Evolutionary conservation across 2,113 vertebrate genomes (phyloP), one percentile per base, ranked within the genome.

Genomic region (Sialia sialis): DNA sequence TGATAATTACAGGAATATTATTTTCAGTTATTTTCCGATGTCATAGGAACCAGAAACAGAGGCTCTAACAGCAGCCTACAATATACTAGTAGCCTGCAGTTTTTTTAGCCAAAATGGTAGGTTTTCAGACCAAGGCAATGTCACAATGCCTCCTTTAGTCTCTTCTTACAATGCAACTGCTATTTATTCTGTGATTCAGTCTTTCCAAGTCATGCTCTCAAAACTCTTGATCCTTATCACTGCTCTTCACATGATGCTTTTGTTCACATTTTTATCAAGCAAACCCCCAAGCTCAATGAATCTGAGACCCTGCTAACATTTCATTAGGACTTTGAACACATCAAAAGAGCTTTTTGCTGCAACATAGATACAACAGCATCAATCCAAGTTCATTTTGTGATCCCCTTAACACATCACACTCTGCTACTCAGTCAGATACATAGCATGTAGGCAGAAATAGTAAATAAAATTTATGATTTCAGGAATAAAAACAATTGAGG

Each of bases 151-250:
- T 43, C 36, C 30, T 60, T 85, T 25, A 59, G 44, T 36, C 43
- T 67, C n/a, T 52, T 56, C 73, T 52, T 73, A 41, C 36, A 76
- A 69, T 79, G 32, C 44, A 87, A 54, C 67, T 68, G 41, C 16
- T 69, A 32, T 17, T 49, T 59, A 34, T 3, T 72, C n/a, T 26
- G 9, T 32, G 39, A 81, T 66, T 83, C 41, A 76, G 32, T 32
- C 38, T 51, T 84, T 63, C 48, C 48, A 23, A 68, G 81, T 43
- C 85, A 83, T 8, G 14, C 23, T 69, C 41, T 62, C 63, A 60
- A 74, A 74, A 83, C 38, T 44, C 74, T 76, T 62, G 62, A 94
- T 90, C 58, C 34, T 62, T 88, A 92, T 66, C 90, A 83, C 11
- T n/a, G 34, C 22, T 83, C n/a, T 76, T 23, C 75, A 87, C 43